phyloP scores from a whole-genome alignment of 2,797 vertebrate species.

The Hozukius guyotensis region DNA sequence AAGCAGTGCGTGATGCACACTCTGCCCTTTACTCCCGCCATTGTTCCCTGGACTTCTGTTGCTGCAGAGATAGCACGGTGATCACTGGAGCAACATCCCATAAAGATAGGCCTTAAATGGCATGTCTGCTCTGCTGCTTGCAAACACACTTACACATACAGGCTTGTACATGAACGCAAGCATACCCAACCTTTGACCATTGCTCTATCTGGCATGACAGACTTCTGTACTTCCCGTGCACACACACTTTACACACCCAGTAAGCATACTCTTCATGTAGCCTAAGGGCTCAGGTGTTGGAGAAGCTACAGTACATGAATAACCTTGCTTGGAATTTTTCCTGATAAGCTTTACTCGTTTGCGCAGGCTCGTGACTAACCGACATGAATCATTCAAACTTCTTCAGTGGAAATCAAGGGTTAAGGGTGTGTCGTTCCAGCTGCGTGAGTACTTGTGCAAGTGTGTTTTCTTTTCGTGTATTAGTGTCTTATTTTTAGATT shows the following conservation, averaged over 20 bases:
- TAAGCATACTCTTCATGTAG: slow-evolving; percentile 25
- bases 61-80: slow-evolving; percentile 55
- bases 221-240: not conserved
- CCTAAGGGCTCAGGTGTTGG: slow-evolving; percentile 20
- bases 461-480: not conserved
- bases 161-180: not conserved
- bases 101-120: slow-evolving; percentile 59
- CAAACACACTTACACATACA: slow-evolving; percentile 19
- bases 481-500: not conserved
- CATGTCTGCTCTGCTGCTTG: not conserved
- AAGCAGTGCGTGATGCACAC: slow-evolving; percentile 11
- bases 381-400: not conserved
- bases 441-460: not conserved
- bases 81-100: slow-evolving; percentile 24
- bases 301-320: not conserved
- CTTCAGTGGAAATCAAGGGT: not conserved
- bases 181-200: slow-evolving; percentile 51
- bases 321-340: slow-evolving; percentile 11
- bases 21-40: slow-evolving; percentile 33
- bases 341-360: not conserved
- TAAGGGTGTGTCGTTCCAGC: slow-evolving; percentile 27
- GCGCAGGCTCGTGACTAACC: slow-evolving; percentile 16
- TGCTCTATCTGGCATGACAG: not conserved
- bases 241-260: slow-evolving; percentile 27
- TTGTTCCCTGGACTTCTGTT: slow-evolving; percentile 55